Base-by-base conservation (phyloP, 1,140 invertebrate species). In the Calliopsis andreniformis region DNA sequence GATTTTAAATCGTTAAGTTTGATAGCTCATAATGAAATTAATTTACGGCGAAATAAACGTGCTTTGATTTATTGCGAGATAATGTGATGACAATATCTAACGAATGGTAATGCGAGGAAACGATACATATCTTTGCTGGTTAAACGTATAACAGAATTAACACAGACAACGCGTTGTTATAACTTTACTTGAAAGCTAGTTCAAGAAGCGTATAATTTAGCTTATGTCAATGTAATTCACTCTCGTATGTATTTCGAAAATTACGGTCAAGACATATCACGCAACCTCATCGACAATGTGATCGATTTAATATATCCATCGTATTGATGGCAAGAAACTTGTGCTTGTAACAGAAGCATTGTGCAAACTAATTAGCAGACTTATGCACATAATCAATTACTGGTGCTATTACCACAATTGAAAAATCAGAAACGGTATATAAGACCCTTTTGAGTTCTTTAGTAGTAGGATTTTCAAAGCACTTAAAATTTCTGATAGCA, bases 271-370 rank as follows among this genome's bases (percentile, higher is more conserved):
- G 69, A 67, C 32, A 62, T 71, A 66, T 78, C 78, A 61, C 30
- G 30, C 68, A 78, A 75, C 79, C 79, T 79, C 76, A 81, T 80
- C 79, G 71, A 64, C 35, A 63, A 16, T 23, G 47, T 49, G 43
- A 16, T 61, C 70, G 77, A 68, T 80, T 62, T 64, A 28, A 30
- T 42, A 66, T 63, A 18, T 12, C 49, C 42, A 56, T 30, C 45
- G 39, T n/a, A 8, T 45, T 14, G 32, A 42, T 39, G 3, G 35
- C 39, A 16, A 32, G 23, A 39, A 16, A n/a, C 39, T 25, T 23
- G 2, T 56, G 14, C 20, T 8, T 56, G 5, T 6, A 56, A 16
- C 16, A 32, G 30, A 8, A 7, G 8, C 20, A n/a, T 1, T 55
- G 2, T 25, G 12, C 42, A 20, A 18, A 61, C 30, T 77, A 12